Evolutionary conservation across 2,113 vertebrate genomes (phyloP).

Genomic region (Sebastes fasciatus): DNA sequence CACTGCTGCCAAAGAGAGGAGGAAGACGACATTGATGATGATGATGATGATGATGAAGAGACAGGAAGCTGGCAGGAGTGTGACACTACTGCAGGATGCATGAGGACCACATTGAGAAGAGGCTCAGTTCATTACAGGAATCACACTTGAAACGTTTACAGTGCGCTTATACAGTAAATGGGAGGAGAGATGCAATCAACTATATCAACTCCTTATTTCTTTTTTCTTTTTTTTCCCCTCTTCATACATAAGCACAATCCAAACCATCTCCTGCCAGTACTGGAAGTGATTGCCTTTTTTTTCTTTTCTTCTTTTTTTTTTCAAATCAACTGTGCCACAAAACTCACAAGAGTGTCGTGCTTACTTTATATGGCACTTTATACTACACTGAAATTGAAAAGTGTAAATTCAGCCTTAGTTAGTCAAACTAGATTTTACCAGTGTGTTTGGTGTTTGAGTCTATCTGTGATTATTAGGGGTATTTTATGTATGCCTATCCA

Average conservation of each 20-base stretch:
- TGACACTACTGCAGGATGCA: constrained; percentile 73
- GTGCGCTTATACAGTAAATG: constrained; percentile 77
- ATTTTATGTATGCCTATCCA: constrained; percentile 16
- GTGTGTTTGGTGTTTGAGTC: constrained; percentile 40
- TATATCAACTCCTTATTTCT: constrained; percentile 63
- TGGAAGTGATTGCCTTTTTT: constrained; percentile 88
- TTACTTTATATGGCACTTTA: constrained; percentile 82
- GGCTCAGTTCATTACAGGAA: constrained; percentile 79
- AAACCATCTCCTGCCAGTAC: constrained; percentile 84
- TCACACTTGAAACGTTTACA: constrained; percentile 85
- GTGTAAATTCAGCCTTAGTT: constrained; percentile 74
- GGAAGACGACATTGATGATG: constrained; percentile 6
- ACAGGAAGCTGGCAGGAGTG: constrained; percentile 66
- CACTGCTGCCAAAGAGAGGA: constrained; percentile 95
- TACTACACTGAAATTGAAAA: constrained; percentile 67
- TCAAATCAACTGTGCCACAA: constrained; percentile 84
- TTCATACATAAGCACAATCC: constrained; percentile 81
- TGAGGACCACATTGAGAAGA: constrained; percentile 66
- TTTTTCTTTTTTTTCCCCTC: constrained; percentile 55
- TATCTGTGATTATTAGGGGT: constrained; percentile 40
- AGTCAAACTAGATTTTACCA: constrained; percentile 28
- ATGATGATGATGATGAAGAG: constrained; percentile 4
- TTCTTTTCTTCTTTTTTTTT: constrained; percentile 53
- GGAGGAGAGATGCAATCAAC: constrained; percentile 77
- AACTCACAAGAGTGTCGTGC: constrained; percentile 82